A percentile compares a stretch with the other conserved stretches of the same genome.
phyloP scores from a whole-genome alignment of 2,797 vertebrate genomes.

The Vipera latastei region DNA sequence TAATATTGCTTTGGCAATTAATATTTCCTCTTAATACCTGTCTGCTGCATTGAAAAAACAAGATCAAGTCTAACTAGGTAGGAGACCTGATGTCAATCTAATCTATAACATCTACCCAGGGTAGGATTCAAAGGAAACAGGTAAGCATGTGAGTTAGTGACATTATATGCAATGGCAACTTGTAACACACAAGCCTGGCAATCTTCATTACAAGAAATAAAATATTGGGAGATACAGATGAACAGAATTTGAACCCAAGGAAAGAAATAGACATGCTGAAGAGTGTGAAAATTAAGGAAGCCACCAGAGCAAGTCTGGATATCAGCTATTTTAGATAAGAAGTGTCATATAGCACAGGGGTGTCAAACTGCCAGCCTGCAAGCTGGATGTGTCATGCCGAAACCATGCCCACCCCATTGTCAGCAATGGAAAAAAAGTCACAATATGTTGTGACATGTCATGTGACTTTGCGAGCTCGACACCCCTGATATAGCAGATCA shows the following conservation, averaged over 20 bases:
- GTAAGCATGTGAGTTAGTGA: background rate
- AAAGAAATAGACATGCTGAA: background rate
- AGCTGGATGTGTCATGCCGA: no score
- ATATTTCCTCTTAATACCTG: conserved; percentile 1
- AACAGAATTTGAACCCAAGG: background rate
- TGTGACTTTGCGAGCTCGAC: no score
- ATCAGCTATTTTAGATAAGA: background rate
- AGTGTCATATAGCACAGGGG: no score
- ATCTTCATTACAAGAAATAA: background rate
- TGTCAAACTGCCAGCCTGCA: no score
- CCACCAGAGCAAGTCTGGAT: background rate
- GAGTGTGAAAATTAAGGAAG: background rate
- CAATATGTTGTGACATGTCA: no score
- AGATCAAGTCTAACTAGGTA: background rate
- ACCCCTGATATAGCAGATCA: background rate
- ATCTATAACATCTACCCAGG: background rate
- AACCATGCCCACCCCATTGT: no score
- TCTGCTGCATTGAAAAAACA: conserved; percentile 6
- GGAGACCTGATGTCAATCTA: background rate
- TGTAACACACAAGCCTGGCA: background rate
- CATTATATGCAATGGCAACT: background rate
- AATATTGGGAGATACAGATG: background rate
- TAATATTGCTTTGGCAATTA: conserved; percentile 1
- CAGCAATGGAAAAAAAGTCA: no score
- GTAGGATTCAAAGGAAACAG: background rate